Conservation (phyloP, 2,797 vertebrate genomes). For the Arctocebus calabarensis region DNA sequence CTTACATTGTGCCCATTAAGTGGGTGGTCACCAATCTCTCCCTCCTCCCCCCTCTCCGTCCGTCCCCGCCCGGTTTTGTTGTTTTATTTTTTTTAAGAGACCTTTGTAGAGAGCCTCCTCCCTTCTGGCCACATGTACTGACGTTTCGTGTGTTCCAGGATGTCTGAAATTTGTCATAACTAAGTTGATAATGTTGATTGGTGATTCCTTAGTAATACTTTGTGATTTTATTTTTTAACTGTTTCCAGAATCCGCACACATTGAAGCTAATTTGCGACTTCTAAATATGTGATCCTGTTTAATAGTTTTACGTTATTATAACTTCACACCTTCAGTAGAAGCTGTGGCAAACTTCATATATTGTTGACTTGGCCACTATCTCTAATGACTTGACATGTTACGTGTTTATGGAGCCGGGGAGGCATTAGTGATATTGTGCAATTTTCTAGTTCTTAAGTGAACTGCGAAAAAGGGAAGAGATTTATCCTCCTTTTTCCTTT, state of each 20-base stretch:
- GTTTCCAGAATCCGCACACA: not conserved
- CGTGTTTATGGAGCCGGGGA: not conserved
- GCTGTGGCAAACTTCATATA: not conserved
- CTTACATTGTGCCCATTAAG: no score
- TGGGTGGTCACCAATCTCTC: no score
- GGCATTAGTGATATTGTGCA: not conserved
- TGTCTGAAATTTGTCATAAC: not conserved
- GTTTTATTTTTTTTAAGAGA: not conserved
- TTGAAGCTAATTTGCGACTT: not conserved
- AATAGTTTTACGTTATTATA: not conserved
- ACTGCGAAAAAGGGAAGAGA: not conserved
- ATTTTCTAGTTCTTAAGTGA: not conserved
- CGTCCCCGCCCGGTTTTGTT: no score
- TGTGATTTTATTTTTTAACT: not conserved
- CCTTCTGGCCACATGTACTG: not conserved
- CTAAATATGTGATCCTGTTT: not conserved
- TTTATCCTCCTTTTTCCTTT: not conserved
- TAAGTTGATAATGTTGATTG: not conserved
- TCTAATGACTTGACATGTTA: not conserved
- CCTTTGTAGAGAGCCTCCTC: not conserved
- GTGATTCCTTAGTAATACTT: not conserved
- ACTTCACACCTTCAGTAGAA: not conserved
- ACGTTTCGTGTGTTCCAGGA: not conserved
- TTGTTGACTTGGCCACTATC: not conserved
- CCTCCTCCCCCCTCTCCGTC: no score